A percentile compares a stretch with the other conserved stretches of the same genome.
phyloP scores from a whole-genome alignment of 2,797 vertebrate species.

The Crax fasciolata region DNA sequence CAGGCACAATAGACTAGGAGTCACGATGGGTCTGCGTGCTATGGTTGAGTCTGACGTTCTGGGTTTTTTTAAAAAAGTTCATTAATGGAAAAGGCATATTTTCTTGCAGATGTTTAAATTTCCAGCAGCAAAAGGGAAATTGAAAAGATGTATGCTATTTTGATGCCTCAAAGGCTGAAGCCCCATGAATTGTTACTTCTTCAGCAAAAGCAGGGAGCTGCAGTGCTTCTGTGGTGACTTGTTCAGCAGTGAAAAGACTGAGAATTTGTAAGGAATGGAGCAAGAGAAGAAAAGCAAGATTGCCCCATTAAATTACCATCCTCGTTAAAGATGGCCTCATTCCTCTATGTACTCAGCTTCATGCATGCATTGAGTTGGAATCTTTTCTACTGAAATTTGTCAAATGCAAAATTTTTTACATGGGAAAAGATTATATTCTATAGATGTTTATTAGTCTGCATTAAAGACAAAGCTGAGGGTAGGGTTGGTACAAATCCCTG shows the following conservation, averaged over 20 bases:
- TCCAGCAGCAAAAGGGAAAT: neutral
- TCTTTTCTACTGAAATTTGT: neutral
- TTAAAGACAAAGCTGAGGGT: neutral
- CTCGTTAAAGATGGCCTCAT: neutral
- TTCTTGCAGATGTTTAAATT: neutral
- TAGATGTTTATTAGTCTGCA: neutral
- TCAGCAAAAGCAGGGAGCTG: neutral
- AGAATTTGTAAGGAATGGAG: neutral
- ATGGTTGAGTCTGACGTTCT: neutral
- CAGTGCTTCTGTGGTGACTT: neutral
- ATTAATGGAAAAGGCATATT: neutral
- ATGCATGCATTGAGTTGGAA: neutral
- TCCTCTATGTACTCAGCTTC: neutral
- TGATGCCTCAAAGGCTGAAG: neutral
- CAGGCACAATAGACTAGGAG: neutral
- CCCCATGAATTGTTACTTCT: neutral
- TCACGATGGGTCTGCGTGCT: neutral
- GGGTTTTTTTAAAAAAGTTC: neutral
- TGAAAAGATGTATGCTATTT: neutral
- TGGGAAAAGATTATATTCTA: neutral
- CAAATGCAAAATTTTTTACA: neutral
- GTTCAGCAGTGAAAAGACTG: neutral
- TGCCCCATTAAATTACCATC: neutral
- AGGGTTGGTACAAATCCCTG: conserved; percentile 10
- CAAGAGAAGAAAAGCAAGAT: neutral